Conservation (phyloP, 2,797 vertebrate genomes). For the Harpagifer antarcticus region DNA sequence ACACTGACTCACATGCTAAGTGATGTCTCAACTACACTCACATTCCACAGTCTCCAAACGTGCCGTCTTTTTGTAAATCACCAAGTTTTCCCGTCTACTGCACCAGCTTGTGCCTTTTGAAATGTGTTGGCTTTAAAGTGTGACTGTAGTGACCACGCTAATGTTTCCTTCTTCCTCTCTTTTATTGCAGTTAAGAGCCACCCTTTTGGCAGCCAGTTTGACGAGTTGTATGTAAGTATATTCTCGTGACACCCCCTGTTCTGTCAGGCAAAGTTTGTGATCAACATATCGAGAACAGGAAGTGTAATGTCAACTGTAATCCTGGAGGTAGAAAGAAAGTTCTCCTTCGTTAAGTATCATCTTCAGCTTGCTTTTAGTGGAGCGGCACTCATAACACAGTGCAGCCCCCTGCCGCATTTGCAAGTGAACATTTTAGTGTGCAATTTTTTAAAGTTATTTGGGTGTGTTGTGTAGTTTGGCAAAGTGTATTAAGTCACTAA, state of each 20-base stretch:
- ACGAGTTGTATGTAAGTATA: constrained; percentile 88
- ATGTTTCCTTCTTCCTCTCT: background rate
- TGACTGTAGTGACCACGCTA: background rate
- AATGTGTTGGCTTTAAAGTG: background rate
- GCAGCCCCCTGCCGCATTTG: too few species aligned
- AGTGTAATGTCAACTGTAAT: background rate
- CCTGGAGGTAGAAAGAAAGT: constrained; percentile 1
- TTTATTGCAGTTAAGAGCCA: constrained; percentile 86
- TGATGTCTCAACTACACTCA: constrained; percentile 36
- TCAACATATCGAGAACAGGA: background rate
- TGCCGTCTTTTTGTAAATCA: background rate
- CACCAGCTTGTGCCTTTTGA: background rate
- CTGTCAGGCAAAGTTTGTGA: constrained; percentile 5
- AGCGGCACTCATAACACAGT: background rate
- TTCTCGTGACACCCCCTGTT: background rate
- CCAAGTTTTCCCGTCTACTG: background rate
- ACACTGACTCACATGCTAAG: constrained; percentile 51
- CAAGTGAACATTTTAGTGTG: background rate
- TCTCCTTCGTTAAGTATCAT: background rate
- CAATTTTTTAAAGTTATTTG: background rate
- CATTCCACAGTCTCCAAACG: constrained; percentile 29
- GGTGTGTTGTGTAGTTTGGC: too few species aligned
- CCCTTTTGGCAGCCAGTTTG: constrained; percentile 86
- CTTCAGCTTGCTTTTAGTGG: background rate
- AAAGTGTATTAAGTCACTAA: background rate